Base-by-base conservation (phyloP, 2,113 vertebrate genomes). In the Noturus placidus region DNA sequence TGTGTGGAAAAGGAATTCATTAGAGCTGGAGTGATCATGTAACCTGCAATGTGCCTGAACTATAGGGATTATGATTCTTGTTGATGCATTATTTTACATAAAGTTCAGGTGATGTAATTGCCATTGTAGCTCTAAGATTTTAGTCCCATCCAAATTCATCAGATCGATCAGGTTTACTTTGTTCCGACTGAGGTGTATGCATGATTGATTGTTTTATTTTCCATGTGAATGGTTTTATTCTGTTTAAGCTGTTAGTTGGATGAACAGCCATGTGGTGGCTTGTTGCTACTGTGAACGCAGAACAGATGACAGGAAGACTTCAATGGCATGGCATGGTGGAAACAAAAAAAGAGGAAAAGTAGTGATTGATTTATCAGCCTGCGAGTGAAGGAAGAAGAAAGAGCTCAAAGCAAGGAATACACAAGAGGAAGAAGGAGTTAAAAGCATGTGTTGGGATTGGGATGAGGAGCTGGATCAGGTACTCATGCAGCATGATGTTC, bases 291-390 rank as follows among this genome's bases (percentile, higher is more conserved):
- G 33, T 46, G 86, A 33, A 80, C 61, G 79, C n/a, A 7, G 17
- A 59, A 57, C 30, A 35, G 59, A 42, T 86, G 77, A 83, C 76
- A 86, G 84, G 65, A 74, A 7, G 70, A 76, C 57, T 69, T 83
- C 85, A 67, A 38, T 76, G 35, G 3, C 13, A 27, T 87, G 35
- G 3, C 13, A 22, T 86, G 52, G 42, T 63, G 30, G 30, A 35
- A 84, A 88, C 54, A 57, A n/a, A 5, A 77, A 52, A 54, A 85
- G 52, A 87, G 80, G 78, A 72, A 33, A 77, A 42, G 33, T 84
- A 72, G 65, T n/a, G 85, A 91, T 91, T 88, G 63, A 91, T 91
- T 89, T 90, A 87, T 84, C 72, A 86, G 88, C 90, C 83, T 87
- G 85, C 87, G 86, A 13, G 17, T 27, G 84, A 78, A 86, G 56